Evolutionary conservation across 2,797 vertebrate genomes (phyloP).

Genomic region (Sebastes dallii): DNA sequence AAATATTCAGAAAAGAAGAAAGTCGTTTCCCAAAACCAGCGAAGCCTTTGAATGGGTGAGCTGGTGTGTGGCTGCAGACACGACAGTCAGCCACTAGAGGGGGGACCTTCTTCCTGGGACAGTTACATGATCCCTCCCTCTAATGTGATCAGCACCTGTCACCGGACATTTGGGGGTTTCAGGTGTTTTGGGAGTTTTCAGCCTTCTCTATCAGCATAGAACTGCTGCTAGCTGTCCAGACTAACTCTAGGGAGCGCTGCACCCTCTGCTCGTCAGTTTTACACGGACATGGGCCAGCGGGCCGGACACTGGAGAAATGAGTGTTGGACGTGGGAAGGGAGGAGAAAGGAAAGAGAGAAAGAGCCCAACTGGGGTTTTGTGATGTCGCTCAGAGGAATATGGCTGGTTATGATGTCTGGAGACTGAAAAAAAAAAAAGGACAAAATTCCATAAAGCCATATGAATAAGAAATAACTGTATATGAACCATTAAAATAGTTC

Average conservation of each 20-base stretch:
- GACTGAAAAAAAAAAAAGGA: conserved; percentile 65
- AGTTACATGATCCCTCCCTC: conserved; percentile 25
- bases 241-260: conserved; percentile 48
- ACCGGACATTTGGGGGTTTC: conserved; percentile 27
- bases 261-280: conserved; percentile 15
- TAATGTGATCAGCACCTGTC: conserved; percentile 44
- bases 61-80: conserved; percentile 22
- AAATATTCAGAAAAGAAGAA: conserved; percentile 17
- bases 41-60: conserved; percentile 34
- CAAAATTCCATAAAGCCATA: conserved; percentile 84
- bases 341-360: neutral
- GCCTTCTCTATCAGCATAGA: conserved; percentile 32
- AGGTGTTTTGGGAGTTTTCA: conserved; percentile 37
- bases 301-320: conserved; percentile 22
- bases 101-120: conserved; percentile 8
- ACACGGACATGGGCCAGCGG: conserved; percentile 9
- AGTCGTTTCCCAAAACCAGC: conserved; percentile 24
- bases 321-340: conserved; percentile 18
- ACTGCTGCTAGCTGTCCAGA: conserved; percentile 49
- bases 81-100: conserved; percentile 9
- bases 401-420: conserved; percentile 70
- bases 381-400: conserved; percentile 56
- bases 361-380: conserved; percentile 31
- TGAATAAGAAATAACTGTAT: conserved; percentile 82
- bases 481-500: conserved; percentile 88